Base-by-base conservation (phyloP, 2,113 vertebrate species). In the Deroptyus accipitrinus region DNA sequence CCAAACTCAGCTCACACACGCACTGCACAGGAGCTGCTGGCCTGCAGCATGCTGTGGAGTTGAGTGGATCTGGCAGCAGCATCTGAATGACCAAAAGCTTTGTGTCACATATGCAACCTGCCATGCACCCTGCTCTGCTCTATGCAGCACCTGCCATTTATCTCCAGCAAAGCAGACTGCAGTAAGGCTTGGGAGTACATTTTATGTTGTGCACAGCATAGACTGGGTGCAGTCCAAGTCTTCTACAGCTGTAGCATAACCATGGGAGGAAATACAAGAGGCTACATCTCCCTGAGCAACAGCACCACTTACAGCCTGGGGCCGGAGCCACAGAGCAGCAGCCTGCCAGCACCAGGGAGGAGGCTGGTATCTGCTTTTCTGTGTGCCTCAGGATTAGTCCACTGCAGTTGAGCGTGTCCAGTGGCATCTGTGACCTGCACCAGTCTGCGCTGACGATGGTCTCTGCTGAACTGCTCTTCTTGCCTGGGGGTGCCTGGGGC, bases 271-370 rank as follows among this genome's bases (percentile, higher is more conserved):
- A 94, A 83, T 39, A 12, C 48, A 82, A 41, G 49, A 67, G 44
- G 42, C 86, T 95, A 73, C 77, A 72, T 44, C 83, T 95, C 55
- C 46, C 86, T 93, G 74, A 83, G n/a, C 90, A 95, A 92, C 80
- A 93, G 83, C 75, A 92, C 59, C 88, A 41, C 86, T 88, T 4
- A 24, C 5, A 88, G 76, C 88, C 57, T 48, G 31, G 90, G 67
- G 68, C 76, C 0, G 0, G 68, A 67, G 59, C 35, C 35, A 19
- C 28, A 22, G 49, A 64, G 37, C 83, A 86, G 72, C 54, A 16
- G 14, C 15, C 6, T 46, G 72, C 35, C 55, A 68, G 81, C 66
- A 27, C 23, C 74, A 8, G 52, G 63, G 61, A 86, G 18, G 68
- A 52, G 46, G 51, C 54, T 88, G 64, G 15, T 3, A 17, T 14